Base-by-base conservation (phyloP, 2,797 vertebrate genomes). In the Phalloptychus januarius region DNA sequence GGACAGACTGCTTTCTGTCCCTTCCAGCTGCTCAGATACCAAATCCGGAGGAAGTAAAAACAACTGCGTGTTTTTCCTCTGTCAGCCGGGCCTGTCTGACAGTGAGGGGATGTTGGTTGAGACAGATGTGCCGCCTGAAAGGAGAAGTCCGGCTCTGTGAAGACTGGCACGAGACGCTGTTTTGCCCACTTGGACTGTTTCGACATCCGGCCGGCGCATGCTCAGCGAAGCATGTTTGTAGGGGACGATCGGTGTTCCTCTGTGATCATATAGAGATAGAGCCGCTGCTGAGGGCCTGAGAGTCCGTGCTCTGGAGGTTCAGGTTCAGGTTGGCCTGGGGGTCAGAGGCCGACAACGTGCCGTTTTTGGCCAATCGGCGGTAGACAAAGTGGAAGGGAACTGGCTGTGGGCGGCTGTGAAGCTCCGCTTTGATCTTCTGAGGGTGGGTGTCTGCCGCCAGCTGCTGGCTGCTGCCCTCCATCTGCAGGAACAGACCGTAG, bases 371-470 rank as follows among this genome's bases (percentile, higher is more conserved):
- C 86, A 96, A 45, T 4, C 95, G 95, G 76, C 94, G 96, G 93
- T 97, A 99, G 65, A 99, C 96, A 0, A 99, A 99, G 87, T 97
- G 94, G 77, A 98, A 99, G 74, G 96, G 93, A 40, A 96, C 91
- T 7, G 94, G 93, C 3, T 96, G 95, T 0, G 95, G 93, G 4
- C 96, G 96, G 90, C 97, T 98, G 90, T 97, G 97, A 78, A 98
- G 88, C 91, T 99, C 97, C 0, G 98, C 97, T 85, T 99, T 99
- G 77, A 99, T 98, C 84, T 97, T 97, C 90, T 98, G 98, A 8
- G 98, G 98, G 82, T 96, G 96, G 2, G 97, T 97, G 83, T 99
- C 97, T 0, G 96, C 94, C 0, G 97, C 96, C 80, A 99, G 95
- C 84, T 97, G 97, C 90, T 98, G 97, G 94, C 95, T 97, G n/a